Conservation (phyloP, 1,140 invertebrate species). For the Samia ricini region DNA sequence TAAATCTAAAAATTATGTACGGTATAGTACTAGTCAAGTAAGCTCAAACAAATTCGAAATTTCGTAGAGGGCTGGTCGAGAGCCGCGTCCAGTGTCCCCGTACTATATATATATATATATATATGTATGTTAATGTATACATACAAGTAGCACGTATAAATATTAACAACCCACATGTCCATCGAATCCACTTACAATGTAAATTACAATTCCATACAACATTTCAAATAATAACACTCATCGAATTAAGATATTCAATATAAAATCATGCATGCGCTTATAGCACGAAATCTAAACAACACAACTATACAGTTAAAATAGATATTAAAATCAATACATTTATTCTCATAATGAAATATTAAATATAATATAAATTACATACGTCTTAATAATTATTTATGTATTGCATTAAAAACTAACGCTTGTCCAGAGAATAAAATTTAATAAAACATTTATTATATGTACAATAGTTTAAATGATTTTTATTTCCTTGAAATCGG, state of each 20-base stretch:
- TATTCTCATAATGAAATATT: conserved; percentile 43
- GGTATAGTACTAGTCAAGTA: conserved; percentile 2
- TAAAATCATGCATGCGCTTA: conserved; percentile 72
- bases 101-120: conserved; percentile 18
- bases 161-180: conserved; percentile 47
- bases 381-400: neutral
- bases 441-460: conserved; percentile 21
- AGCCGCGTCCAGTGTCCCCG: conserved; percentile 20
- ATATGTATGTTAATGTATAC: conserved; percentile 25
- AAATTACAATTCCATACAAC: conserved; percentile 65
- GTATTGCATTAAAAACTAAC: neutral
- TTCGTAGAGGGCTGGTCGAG: neutral
- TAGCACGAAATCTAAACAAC: conserved; percentile 67
- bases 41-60: conserved; percentile 9
- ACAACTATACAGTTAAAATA: conserved; percentile 35
- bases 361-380: neutral
- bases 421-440: neutral
- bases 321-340: conserved; percentile 46
- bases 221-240: conserved; percentile 55
- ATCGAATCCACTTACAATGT: conserved; percentile 26
- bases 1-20: neutral
- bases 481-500: conserved; percentile 54
- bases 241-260: conserved; percentile 64
- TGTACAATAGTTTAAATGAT: too few species aligned
- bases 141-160: conserved; percentile 19